These are phyloP conservation scores for Lagodon rhomboides DNA, from an alignment of 2,797 vertebrate species.

Conservation along the genomic window DNA sequence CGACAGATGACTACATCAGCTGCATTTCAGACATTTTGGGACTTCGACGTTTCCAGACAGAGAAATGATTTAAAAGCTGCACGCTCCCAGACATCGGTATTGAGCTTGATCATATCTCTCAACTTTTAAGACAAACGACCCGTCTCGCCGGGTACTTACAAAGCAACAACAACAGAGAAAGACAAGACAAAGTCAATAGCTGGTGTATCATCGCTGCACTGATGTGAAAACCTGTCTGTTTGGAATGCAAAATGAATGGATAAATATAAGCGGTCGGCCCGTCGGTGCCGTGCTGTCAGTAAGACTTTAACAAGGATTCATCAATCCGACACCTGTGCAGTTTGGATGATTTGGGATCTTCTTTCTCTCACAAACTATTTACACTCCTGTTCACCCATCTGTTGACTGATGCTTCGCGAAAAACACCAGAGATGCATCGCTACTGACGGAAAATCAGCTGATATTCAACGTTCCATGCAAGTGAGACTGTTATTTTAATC, in stretches of 20 bases:
- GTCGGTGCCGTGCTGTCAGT: constrained; percentile 15
- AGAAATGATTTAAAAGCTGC: constrained; percentile 44
- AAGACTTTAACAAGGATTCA: constrained; percentile 38
- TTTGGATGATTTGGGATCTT: constrained; percentile 9
- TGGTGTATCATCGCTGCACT: not conserved
- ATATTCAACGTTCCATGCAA: not conserved
- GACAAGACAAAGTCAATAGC: not conserved
- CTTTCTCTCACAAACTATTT: constrained; percentile 20
- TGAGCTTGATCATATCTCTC: constrained; percentile 46
- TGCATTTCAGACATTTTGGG: constrained; percentile 56
- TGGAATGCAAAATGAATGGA: constrained; percentile 15
- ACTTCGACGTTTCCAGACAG: constrained; percentile 39
- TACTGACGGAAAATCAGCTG: not conserved
- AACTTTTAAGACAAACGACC: constrained; percentile 44
- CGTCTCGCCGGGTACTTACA: not conserved
- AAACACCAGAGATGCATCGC: not conserved
- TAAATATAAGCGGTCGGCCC: constrained; percentile 10
- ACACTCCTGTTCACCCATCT: constrained; percentile 21
- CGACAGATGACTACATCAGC: constrained; percentile 51
- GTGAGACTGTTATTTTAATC: not conserved
- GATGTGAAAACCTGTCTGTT: constrained; percentile 27
- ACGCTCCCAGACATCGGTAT: constrained; percentile 38
- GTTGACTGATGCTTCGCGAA: not conserved
- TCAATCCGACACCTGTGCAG: constrained; percentile 36
- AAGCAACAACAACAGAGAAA: not conserved